These are phyloP conservation scores for Oceanodroma leucorhoa DNA, from an alignment of 2,797 vertebrate genomes.

Conservation along the genomic window DNA sequence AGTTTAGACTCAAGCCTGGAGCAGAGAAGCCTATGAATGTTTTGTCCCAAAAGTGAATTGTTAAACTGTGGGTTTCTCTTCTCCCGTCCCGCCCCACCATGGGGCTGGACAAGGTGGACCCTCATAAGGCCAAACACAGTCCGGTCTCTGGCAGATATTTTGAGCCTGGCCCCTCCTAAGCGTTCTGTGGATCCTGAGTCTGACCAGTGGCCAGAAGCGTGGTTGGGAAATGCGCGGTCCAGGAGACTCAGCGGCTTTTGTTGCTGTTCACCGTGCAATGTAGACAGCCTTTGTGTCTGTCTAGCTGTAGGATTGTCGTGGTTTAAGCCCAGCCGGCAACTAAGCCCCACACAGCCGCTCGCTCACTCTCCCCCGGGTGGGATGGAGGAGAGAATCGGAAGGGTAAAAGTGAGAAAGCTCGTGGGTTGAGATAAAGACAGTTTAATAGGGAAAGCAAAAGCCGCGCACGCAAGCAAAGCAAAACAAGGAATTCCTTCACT, in stretches of 20 bases:
- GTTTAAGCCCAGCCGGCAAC: too few species aligned
- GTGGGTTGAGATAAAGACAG: too few species aligned
- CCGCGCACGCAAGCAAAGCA: too few species aligned
- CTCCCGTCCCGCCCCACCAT: rapidly evolving
- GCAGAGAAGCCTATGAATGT: background rate
- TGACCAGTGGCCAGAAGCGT: rapidly evolving
- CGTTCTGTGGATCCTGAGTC: background rate
- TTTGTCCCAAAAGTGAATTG: background rate
- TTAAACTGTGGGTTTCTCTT: background rate
- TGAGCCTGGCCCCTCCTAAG: background rate
- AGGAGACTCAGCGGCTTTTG: background rate
- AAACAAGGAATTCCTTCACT: too few species aligned
- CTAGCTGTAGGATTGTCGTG: too few species aligned
- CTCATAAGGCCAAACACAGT: background rate
- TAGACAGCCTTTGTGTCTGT: background rate
- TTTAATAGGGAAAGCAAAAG: too few species aligned
- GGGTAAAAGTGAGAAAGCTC: too few species aligned
- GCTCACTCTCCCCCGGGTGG: too few species aligned
- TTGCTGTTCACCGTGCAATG: background rate
- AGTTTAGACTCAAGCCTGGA: background rate
- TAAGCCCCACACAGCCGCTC: too few species aligned
- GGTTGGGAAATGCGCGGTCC: rapidly evolving
- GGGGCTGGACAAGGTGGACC: background rate
- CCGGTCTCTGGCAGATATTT: background rate
- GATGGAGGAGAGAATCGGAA: too few species aligned